phyloP scores from a whole-genome alignment of 2,797 vertebrate species.

The Borostomias antarcticus region DNA sequence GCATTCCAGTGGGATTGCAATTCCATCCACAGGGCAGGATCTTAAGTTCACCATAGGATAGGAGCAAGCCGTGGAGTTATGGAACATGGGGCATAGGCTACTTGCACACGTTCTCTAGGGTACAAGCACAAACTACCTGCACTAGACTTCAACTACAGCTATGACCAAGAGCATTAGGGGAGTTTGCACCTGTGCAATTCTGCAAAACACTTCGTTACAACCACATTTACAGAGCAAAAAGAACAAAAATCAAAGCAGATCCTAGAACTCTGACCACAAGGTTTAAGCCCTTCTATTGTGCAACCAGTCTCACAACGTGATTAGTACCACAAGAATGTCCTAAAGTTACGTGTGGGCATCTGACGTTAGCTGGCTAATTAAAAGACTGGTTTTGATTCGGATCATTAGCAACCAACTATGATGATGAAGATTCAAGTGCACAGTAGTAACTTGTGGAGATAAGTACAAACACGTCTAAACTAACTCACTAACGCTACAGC shows the following conservation, averaged over 20 bases:
- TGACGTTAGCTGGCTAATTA: neutral
- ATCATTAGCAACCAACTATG: no score
- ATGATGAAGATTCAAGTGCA: no score
- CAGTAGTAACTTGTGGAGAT: no score
- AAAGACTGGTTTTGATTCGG: no score
- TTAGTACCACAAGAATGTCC: neutral
- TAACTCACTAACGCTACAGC: no score
- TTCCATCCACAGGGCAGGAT: constrained; percentile 19
- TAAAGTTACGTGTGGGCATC: neutral
- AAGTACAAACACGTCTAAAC: no score
- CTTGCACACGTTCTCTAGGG: no score
- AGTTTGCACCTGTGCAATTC: no score
- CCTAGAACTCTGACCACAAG: neutral
- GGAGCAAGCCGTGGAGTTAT: neutral
- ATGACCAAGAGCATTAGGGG: no score
- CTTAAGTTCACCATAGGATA: no score
- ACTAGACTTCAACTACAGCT: no score
- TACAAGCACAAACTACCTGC: neutral
- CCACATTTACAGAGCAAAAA: neutral
- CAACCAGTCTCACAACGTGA: neutral
- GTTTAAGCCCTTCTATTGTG: neutral
- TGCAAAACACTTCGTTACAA: neutral
- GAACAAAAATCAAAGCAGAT: neutral
- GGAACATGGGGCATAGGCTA: neutral
- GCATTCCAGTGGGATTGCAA: constrained; percentile 19